phyloP scores from a whole-genome alignment of 2,797 vertebrate genomes.

The Rousettus madagascariensis region DNA sequence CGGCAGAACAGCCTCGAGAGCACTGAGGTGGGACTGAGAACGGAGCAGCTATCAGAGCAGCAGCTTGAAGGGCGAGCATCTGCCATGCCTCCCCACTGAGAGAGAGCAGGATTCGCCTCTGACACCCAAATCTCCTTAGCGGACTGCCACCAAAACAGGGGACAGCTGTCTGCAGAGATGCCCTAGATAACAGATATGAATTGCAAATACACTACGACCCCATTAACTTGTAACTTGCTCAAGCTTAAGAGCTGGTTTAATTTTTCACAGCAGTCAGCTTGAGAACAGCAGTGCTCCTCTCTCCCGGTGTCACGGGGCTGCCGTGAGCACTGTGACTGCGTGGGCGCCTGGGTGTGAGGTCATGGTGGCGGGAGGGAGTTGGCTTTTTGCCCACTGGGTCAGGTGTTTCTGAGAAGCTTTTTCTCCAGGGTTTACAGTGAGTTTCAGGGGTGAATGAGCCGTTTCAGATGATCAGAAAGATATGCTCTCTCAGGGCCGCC shows the following conservation, averaged over 20 bases:
- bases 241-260: neutral
- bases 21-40: neutral
- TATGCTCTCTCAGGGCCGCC: neutral
- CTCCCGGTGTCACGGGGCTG: accelerated
- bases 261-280: neutral
- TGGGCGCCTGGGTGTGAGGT: neutral
- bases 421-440: slow-evolving; percentile 13
- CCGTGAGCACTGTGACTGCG: neutral
- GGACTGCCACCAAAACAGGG: neutral
- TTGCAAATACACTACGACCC: neutral
- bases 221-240: neutral
- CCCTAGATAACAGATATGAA: neutral
- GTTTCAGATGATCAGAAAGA: neutral
- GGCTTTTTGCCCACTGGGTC: neutral
- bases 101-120: neutral
- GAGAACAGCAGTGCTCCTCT: accelerated
- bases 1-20: neutral
- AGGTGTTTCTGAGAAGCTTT: slow-evolving; percentile 46
- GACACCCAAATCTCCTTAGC: neutral
- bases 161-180: neutral
- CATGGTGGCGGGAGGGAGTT: neutral
- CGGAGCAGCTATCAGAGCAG: neutral
- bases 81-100: neutral
- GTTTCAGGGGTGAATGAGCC: neutral
- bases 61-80: neutral